phyloP scores from a whole-genome alignment of 2,797 vertebrate species.

The Cirrhinus molitorella region DNA sequence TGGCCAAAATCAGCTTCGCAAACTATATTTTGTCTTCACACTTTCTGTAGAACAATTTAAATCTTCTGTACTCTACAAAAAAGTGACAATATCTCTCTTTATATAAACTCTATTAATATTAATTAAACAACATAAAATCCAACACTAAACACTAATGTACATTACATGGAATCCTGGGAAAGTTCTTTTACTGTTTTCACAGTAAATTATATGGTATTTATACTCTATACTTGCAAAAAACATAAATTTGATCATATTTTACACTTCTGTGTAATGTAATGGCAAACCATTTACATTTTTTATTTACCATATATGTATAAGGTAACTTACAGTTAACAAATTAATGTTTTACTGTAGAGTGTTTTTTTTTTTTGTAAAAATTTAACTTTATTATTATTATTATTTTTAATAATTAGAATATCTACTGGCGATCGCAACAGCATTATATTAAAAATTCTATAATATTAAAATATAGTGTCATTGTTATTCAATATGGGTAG shows the following conservation, averaged over 20 bases:
- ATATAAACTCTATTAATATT: neutral
- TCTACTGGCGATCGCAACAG: no score
- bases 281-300: no score
- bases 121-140: neutral
- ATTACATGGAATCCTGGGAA: neutral
- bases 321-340: no score
- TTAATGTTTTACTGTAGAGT: no score
- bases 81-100: neutral
- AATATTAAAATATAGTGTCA: neutral
- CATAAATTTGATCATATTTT: neutral
- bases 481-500: no score
- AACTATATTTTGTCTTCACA: constrained; percentile 1
- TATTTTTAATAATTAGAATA: no score
- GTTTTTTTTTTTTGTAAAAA: no score
- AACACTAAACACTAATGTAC: neutral
- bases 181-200: neutral
- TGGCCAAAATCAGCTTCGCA: neutral
- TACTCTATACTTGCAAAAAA: no score
- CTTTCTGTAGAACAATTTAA: neutral
- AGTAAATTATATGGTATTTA: neutral
- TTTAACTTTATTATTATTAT: no score
- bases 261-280: no score
- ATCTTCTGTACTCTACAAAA: neutral
- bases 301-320: no score
- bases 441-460: neutral